A percentile compares a stretch with the other conserved stretches of the same genome.
These are phyloP conservation scores for Lepeophtheirus salmonis DNA, from an alignment of 1,140 invertebrate genomes.

Conservation along the genomic window DNA sequence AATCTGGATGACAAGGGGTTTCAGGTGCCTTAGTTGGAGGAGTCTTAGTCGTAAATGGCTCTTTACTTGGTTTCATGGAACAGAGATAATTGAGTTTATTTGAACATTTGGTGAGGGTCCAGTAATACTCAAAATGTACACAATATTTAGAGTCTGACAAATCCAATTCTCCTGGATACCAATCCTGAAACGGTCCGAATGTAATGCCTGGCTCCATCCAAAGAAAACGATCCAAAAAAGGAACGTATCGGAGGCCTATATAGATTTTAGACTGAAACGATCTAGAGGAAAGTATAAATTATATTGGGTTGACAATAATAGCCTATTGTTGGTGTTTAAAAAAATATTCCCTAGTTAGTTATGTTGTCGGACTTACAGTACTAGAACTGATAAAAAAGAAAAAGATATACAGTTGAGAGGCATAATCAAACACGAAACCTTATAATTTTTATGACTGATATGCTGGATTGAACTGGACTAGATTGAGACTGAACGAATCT, in stretches of 20 bases:
- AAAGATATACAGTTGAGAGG: too few species aligned
- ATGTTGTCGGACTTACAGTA: too few species aligned
- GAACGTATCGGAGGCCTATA: neutral
- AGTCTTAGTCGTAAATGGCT: neutral
- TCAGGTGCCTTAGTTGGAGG: neutral
- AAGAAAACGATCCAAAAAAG: neutral
- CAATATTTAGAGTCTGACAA: neutral
- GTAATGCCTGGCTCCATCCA: neutral
- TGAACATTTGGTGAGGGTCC: neutral
- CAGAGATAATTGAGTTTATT: neutral
- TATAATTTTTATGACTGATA: too few species aligned
- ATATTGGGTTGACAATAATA: too few species aligned
- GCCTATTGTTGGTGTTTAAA: too few species aligned
- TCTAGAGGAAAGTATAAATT: too few species aligned
- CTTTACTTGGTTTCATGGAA: neutral
- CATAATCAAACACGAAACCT: too few species aligned
- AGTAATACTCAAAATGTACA: neutral
- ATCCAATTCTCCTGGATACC: neutral
- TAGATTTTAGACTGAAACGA: too few species aligned
- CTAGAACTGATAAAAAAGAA: too few species aligned
- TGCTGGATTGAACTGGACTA: too few species aligned
- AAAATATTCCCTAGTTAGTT: too few species aligned
- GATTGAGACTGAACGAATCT: too few species aligned
- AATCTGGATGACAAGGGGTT: neutral
- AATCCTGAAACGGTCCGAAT: neutral